These are phyloP conservation scores for Tyria jacobaeae DNA, from an alignment of 2,888 invertebrate species.

Conservation along the genomic window DNA sequence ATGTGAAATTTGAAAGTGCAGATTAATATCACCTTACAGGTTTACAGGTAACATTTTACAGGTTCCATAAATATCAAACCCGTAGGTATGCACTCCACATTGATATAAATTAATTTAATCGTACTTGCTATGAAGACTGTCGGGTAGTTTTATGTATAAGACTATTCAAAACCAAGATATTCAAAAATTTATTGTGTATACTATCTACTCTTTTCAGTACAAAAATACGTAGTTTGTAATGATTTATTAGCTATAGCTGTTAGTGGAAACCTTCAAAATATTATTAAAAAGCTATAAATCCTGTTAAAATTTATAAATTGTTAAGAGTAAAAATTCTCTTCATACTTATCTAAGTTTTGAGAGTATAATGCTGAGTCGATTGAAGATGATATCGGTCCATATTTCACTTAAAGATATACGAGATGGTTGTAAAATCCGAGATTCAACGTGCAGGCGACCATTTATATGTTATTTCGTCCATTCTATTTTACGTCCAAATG, in stretches of 20 bases:
- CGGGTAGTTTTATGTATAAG: slow-evolving; percentile 32
- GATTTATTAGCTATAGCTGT: slow-evolving; percentile 57
- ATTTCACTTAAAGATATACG: slow-evolving; percentile 72
- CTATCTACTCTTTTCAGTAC: slow-evolving; percentile 33
- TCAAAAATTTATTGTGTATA: slow-evolving; percentile 26
- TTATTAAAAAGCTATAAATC: slow-evolving; percentile 56
- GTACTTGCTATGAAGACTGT: not conserved
- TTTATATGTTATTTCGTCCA: slow-evolving; percentile 77
- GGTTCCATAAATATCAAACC: slow-evolving; percentile 17
- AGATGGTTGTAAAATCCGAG: slow-evolving; percentile 73
- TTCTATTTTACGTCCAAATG: slow-evolving; percentile 73
- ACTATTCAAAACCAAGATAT: slow-evolving; percentile 26
- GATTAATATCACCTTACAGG: slow-evolving; percentile 42
- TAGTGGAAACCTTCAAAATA: slow-evolving; percentile 52
- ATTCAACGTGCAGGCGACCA: slow-evolving; percentile 69
- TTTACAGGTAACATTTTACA: slow-evolving; percentile 43
- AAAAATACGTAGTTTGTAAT: slow-evolving; percentile 19
- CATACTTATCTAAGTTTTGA: slow-evolving; percentile 51
- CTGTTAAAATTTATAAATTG: slow-evolving; percentile 46
- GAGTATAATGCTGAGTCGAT: slow-evolving; percentile 61
- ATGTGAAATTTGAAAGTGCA: slow-evolving; percentile 57
- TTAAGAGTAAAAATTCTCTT: slow-evolving; percentile 44
- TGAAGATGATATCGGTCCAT: slow-evolving; percentile 68
- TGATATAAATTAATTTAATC: slow-evolving; percentile 15
- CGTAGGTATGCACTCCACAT: not conserved